A percentile compares a stretch with the other conserved stretches of the same genome.
Conservation (phyloP, 2,888 invertebrate genomes). For the Conops quadrifasciatus region DNA sequence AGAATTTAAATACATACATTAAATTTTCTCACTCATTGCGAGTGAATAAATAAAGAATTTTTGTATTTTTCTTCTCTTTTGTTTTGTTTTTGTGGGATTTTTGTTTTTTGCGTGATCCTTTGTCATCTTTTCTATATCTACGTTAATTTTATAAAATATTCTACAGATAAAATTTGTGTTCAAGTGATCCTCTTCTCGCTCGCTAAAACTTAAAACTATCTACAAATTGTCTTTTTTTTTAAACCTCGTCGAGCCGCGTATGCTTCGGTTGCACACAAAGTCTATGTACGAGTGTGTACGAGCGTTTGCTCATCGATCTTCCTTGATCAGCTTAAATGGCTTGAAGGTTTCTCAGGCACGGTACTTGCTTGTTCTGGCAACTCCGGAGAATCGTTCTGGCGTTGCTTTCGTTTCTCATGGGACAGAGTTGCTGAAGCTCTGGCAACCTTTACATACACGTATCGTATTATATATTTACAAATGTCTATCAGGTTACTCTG, state of each 20-base stretch:
- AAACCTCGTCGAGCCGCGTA: neutral
- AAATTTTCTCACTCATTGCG: constrained; percentile 51
- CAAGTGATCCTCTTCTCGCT: constrained; percentile 9
- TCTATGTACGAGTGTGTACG: neutral
- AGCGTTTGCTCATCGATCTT: no score
- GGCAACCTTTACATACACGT: neutral
- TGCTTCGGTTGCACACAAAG: neutral
- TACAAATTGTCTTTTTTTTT: constrained; percentile 29
- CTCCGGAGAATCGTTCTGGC: neutral
- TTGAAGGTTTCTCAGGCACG: no score
- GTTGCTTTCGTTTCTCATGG: neutral
- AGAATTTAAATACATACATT: constrained; percentile 12
- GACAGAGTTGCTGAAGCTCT: neutral
- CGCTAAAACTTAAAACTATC: constrained; percentile 19
- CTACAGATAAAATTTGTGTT: constrained; percentile 14
- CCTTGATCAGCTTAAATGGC: no score
- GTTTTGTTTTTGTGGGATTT: no score
- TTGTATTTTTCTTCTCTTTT: neutral
- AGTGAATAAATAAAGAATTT: constrained; percentile 46
- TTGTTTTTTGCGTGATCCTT: neutral
- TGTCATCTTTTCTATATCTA: neutral
- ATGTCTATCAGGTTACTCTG: constrained; percentile 38
- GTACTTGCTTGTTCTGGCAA: no score
- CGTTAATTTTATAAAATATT: neutral
- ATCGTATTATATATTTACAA: neutral